Conservation (phyloP, 1,140 invertebrate genomes). For the Pentalonia nigronervosa region DNA sequence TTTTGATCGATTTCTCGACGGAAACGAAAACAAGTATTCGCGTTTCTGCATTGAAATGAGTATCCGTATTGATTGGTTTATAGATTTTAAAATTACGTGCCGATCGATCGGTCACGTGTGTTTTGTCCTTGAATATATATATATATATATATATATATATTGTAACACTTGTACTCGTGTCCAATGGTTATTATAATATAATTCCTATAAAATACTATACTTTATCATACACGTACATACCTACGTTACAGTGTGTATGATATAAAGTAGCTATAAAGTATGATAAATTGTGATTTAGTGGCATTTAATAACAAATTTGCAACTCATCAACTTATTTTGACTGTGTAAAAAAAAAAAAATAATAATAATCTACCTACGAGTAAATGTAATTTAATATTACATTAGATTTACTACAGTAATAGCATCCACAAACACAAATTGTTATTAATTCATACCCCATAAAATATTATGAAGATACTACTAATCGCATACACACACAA, state of each 20-base stretch:
- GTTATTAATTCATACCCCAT: background rate
- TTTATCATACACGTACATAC: background rate
- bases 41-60: background rate
- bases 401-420: background rate
- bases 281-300: background rate
- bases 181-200: background rate
- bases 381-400: background rate
- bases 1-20: background rate
- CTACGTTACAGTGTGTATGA: background rate
- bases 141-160: too few species aligned
- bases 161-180: background rate
- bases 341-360: background rate
- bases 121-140: background rate
- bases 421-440: background rate
- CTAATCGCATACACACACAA: background rate
- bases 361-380: background rate
- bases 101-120: background rate
- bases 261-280: background rate
- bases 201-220: too few species aligned
- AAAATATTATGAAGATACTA: background rate
- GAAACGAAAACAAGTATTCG: background rate
- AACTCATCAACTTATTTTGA: background rate
- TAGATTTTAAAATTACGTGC: slow-evolving; percentile 25
- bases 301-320: background rate
- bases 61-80: background rate